phyloP scores from a whole-genome alignment of 2,113 vertebrate species.

The Pluvianellus socialis region DNA sequence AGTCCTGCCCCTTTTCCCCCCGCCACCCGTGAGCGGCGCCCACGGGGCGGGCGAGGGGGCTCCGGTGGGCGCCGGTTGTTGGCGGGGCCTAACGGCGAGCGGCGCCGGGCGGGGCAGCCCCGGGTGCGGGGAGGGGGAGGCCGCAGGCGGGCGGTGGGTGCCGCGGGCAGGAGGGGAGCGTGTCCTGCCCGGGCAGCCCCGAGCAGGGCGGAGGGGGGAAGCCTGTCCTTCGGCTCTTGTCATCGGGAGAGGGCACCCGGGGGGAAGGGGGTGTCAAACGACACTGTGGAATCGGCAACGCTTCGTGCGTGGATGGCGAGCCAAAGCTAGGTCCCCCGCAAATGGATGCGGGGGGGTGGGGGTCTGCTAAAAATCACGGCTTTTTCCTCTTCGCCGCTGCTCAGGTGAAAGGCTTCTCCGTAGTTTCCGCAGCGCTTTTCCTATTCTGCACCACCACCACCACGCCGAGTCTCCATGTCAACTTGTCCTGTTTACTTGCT shows the following conservation, averaged over 20 bases:
- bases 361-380: background rate
- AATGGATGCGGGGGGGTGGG: background rate
- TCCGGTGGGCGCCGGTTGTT: background rate
- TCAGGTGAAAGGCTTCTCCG: background rate
- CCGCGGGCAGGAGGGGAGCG: background rate
- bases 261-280: too few relatives aligned
- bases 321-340: background rate
- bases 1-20: too few relatives aligned
- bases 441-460: background rate
- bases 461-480: background rate
- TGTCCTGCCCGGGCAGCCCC: background rate
- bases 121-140: background rate
- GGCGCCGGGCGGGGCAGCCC: background rate
- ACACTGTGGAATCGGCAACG: background rate
- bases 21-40: background rate
- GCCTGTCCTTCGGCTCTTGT: background rate
- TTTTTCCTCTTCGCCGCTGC: background rate
- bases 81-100: background rate
- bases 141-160: background rate
- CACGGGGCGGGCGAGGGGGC: background rate
- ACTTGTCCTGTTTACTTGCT: background rate
- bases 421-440: background rate
- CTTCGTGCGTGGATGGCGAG: background rate
- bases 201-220: accelerated
- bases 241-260: too few relatives aligned